Percentiles rank a stretch among this genome's conserved stretches.
These are phyloP conservation scores for Altica lythri DNA, from an alignment of 2,888 invertebrate genomes.

Conservation along the genomic window DNA sequence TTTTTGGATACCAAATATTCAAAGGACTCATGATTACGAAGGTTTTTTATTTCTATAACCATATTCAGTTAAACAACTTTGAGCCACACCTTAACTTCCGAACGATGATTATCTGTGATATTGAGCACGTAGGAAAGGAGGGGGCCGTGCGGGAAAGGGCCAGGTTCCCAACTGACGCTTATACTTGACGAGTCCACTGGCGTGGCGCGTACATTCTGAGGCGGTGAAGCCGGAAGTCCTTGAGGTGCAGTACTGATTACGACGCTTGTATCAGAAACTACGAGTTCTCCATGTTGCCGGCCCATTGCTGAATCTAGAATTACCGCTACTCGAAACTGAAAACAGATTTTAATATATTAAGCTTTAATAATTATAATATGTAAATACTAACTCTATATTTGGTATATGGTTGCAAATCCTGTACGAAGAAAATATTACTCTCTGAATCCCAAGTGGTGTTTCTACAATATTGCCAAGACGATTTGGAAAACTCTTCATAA, in stretches of 20 bases:
- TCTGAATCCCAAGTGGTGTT: conserved; percentile 69
- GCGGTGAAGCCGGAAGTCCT: conserved; percentile 77
- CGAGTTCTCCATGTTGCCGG: conserved; percentile 58
- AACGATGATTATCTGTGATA: conserved; percentile 60
- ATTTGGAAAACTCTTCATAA: conserved; percentile 66
- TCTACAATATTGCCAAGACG: conserved; percentile 78
- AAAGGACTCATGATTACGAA: not conserved
- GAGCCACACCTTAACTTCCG: conserved; percentile 56
- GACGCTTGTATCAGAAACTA: conserved; percentile 73
- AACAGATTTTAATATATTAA: conserved; percentile 29
- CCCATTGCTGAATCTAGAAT: conserved; percentile 63
- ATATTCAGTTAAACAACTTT: not conserved
- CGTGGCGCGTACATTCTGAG: conserved; percentile 74
- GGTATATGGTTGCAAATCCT: conserved; percentile 83
- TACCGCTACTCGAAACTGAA: conserved; percentile 85
- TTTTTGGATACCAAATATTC: too few species aligned
- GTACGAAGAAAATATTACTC: conserved; percentile 68
- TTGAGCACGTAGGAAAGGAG: conserved; percentile 83
- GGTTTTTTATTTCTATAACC: not conserved
- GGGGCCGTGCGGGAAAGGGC: conserved; percentile 85
- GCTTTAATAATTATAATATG: not conserved
- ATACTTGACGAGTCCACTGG: conserved; percentile 82
- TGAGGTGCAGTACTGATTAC: conserved; percentile 75
- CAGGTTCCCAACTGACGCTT: conserved; percentile 87
- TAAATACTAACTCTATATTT: conserved; percentile 75